phyloP scores from a whole-genome alignment of 1,140 invertebrate genomes.

The Tenebrio molitor region DNA sequence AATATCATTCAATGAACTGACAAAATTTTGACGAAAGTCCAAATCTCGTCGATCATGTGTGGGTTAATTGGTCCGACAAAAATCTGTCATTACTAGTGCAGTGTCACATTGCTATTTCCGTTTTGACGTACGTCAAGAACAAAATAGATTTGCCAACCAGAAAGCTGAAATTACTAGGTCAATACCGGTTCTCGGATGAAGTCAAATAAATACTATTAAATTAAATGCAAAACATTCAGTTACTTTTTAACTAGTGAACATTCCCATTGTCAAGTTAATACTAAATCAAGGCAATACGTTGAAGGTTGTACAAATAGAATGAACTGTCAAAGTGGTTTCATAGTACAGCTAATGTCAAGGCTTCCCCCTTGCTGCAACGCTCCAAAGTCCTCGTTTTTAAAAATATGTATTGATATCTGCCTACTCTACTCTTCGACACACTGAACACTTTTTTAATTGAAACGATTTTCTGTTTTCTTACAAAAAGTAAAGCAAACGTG shows the following conservation, averaged over 20 bases:
- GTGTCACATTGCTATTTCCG: constrained; percentile 2
- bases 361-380: not conserved
- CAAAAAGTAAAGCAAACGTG: no score
- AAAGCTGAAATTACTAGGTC: not conserved
- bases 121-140: constrained; percentile 1
- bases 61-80: not conserved
- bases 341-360: constrained; percentile 8
- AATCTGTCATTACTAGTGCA: not conserved
- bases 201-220: not conserved
- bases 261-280: constrained; percentile 24
- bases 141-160: not conserved
- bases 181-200: not conserved
- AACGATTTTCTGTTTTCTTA: not conserved
- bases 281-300: constrained; percentile 14
- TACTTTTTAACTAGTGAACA: not conserved
- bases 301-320: constrained; percentile 14
- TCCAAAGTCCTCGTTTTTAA: not conserved
- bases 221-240: not conserved
- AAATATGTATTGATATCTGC: not conserved
- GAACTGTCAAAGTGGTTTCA: constrained; percentile 16
- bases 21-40: no score
- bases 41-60: not conserved
- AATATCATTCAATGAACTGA: no score
- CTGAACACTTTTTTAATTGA: not conserved
- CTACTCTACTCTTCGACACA: not conserved